phyloP scores from a whole-genome alignment of 2,888 invertebrate genomes.

The Cephus pygmeus region DNA sequence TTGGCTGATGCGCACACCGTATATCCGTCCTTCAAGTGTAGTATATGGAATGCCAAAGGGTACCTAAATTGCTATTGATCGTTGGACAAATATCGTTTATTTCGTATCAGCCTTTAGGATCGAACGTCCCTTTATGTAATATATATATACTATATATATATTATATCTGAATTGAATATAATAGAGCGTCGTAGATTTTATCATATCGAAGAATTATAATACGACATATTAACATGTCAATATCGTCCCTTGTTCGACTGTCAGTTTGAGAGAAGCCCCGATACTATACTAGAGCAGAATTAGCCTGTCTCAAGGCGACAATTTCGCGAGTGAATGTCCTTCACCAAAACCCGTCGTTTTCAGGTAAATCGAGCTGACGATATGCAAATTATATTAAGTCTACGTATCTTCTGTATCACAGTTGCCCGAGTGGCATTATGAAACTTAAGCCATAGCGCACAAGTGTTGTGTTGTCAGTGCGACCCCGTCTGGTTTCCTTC shows the following conservation, averaged over 20 bases:
- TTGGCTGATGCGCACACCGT: conserved; percentile 20
- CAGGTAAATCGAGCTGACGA: conserved; percentile 24
- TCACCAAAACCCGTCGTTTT: not conserved
- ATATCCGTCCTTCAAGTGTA: not conserved
- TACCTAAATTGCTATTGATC: conserved; percentile 52
- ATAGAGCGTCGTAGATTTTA: not conserved
- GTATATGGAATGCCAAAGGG: conserved; percentile 39
- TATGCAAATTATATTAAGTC: conserved; percentile 57
- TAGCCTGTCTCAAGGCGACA: not conserved
- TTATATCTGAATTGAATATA: not conserved
- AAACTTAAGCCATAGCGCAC: conserved; percentile 60
- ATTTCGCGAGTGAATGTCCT: not conserved
- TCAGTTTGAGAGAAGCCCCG: not conserved
- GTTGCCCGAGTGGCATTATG: conserved; percentile 53
- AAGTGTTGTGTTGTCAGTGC: conserved; percentile 55
- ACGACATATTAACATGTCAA: not conserved
- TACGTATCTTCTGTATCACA: conserved; percentile 51
- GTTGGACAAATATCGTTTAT: conserved; percentile 50
- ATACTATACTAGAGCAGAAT: too few relatives aligned
- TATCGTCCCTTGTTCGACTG: not conserved
- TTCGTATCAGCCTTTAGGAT: conserved; percentile 24
- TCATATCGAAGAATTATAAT: not conserved
- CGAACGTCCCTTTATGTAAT: not conserved
- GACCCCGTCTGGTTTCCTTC: conserved; percentile 22
- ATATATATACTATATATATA: too few relatives aligned